Conservation (phyloP, 2,888 invertebrate species). For the Apamea sordens region DNA sequence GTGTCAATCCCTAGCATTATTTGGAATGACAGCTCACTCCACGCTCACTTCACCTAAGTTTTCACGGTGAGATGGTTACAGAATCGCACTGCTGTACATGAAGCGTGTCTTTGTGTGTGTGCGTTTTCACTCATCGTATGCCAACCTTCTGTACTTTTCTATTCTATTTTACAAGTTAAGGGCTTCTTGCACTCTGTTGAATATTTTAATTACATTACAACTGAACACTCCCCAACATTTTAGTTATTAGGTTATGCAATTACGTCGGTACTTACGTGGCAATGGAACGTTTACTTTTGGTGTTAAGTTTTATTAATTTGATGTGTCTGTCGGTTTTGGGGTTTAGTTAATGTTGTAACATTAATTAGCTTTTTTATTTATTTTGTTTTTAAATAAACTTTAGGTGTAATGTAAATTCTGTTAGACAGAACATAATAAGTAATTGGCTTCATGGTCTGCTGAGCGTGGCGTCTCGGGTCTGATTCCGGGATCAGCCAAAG, state of each 20-base stretch:
- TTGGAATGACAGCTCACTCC: no score
- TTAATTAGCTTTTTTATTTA: background rate
- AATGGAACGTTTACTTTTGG: slow-evolving; percentile 28
- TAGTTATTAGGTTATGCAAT: slow-evolving; percentile 42
- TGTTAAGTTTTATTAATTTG: slow-evolving; percentile 35
- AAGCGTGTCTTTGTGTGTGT: no score
- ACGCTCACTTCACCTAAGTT: no score
- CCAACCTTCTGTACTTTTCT: background rate
- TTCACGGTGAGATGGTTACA: no score
- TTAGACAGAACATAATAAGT: background rate
- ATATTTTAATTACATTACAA: slow-evolving; percentile 60
- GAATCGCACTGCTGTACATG: no score
- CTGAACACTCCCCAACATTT: slow-evolving; percentile 26
- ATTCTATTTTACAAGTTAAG: background rate
- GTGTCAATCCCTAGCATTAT: no score
- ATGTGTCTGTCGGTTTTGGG: slow-evolving; percentile 18
- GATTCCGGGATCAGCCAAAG: background rate
- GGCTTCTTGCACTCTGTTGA: slow-evolving; percentile 44
- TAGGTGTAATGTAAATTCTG: background rate
- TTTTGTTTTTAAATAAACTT: background rate
- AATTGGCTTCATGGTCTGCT: background rate
- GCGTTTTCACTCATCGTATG: background rate
- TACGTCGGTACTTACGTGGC: slow-evolving; percentile 29
- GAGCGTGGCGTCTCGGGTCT: background rate
- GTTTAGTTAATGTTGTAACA: background rate